These are phyloP conservation scores for Mya arenaria DNA, from an alignment of 1,140 invertebrate species.

Conservation along the genomic window DNA sequence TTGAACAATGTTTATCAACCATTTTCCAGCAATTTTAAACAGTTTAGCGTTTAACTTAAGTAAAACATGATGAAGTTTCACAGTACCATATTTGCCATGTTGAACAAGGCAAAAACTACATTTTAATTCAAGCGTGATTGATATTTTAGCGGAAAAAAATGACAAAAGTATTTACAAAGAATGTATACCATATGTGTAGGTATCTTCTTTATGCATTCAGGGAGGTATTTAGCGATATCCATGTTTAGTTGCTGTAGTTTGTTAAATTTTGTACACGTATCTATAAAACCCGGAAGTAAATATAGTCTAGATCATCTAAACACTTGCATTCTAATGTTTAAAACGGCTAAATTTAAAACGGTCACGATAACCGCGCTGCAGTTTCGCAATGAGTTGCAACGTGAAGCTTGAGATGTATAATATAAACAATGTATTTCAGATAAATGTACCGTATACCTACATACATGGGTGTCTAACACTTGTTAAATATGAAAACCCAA, in stretches of 20 bases:
- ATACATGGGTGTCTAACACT: no score
- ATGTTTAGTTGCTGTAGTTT: no score
- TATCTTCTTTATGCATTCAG: constrained; percentile 64
- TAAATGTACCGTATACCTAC: no score
- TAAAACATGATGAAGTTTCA: neutral
- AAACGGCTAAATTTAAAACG: neutral
- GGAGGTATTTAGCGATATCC: constrained; percentile 60
- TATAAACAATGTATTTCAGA: no score
- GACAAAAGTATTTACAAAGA: neutral
- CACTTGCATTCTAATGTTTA: neutral
- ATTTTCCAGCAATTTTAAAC: neutral
- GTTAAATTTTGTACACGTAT: constrained; percentile 24
- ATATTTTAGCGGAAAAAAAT: neutral
- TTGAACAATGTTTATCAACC: neutral
- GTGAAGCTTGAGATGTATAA: no score
- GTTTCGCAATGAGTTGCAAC: no score
- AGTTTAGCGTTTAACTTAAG: neutral
- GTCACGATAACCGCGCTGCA: no score
- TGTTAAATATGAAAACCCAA: no score
- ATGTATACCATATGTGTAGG: constrained; percentile 68
- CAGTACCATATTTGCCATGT: neutral
- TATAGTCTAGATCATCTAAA: neutral
- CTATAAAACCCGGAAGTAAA: neutral
- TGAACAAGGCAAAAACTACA: neutral
- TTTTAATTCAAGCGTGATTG: neutral